phyloP scores from a whole-genome alignment of 2,797 vertebrate genomes.

The Decapterus maruadsi region DNA sequence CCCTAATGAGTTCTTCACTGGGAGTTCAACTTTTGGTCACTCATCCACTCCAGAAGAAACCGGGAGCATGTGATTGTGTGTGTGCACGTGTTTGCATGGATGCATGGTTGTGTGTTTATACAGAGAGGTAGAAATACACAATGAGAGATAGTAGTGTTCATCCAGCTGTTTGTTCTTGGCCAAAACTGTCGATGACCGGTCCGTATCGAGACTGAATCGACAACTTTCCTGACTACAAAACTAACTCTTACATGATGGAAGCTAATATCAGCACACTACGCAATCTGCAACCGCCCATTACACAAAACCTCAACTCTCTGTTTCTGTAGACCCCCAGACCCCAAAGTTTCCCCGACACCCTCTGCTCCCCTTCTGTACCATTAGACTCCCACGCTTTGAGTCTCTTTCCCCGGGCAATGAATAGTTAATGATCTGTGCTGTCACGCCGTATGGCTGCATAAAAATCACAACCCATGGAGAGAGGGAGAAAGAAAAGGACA shows the following conservation, averaged over 20 bases:
- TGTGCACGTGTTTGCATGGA: constrained; percentile 20
- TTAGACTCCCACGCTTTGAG: constrained; percentile 79
- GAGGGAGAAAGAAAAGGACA: constrained; percentile 16
- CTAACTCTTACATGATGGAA: neutral
- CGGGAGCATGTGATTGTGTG: constrained; percentile 36
- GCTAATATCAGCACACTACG: neutral
- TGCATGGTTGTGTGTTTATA: constrained; percentile 30
- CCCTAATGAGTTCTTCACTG: constrained; percentile 77
- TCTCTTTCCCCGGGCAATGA: constrained; percentile 77
- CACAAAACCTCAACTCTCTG: constrained; percentile 37
- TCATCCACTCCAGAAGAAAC: constrained; percentile 60
- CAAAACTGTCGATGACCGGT: neutral
- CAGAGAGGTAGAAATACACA: constrained; percentile 12
- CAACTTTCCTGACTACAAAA: neutral
- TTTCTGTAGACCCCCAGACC: constrained; percentile 35
- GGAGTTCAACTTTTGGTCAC: constrained; percentile 83
- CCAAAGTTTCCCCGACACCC: constrained; percentile 46
- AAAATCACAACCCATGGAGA: constrained; percentile 80
- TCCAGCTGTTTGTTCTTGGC: constrained; percentile 9
- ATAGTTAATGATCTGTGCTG: constrained; percentile 84
- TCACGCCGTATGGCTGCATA: constrained; percentile 76
- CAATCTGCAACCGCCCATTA: constrained; percentile 23
- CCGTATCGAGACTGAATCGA: neutral
- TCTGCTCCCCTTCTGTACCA: constrained; percentile 49
- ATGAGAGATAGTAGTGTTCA: neutral